Percentiles rank a stretch among this genome's conserved stretches.
These are phyloP conservation scores for Dorcus hopei DNA, from an alignment of 2,888 invertebrate genomes.

Conservation along the genomic window DNA sequence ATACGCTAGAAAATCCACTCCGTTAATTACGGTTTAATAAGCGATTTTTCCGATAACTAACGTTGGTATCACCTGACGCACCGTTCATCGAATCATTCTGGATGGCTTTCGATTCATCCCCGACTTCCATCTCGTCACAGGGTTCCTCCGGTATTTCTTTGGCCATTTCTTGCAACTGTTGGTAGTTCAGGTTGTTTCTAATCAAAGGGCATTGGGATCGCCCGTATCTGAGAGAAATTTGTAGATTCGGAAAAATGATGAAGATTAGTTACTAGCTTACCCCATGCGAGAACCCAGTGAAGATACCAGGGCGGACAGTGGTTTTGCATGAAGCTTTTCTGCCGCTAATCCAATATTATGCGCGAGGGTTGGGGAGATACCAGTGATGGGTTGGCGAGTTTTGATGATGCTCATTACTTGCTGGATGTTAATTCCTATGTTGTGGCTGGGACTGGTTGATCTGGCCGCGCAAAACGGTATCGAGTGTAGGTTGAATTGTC, in stretches of 20 bases:
- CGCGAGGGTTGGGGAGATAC: slow-evolving; percentile 47
- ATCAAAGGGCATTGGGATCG: slow-evolving; percentile 39
- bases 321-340: slow-evolving; percentile 39
- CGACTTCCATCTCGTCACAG: slow-evolving; percentile 28
- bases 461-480: slow-evolving; percentile 63
- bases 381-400: slow-evolving; percentile 38
- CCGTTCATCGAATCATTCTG: slow-evolving; percentile 12
- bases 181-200: slow-evolving; percentile 39
- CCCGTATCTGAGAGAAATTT: slow-evolving; percentile 15
- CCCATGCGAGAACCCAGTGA: slow-evolving; percentile 39
- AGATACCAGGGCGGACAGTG: slow-evolving; percentile 40
- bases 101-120: background rate
- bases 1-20: background rate
- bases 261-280: slow-evolving; percentile 20
- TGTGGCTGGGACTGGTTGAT: slow-evolving; percentile 62
- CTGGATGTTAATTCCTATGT: slow-evolving; percentile 62
- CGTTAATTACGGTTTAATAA: background rate
- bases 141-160: slow-evolving; percentile 42
- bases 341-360: slow-evolving; percentile 48
- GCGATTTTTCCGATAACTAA: slow-evolving; percentile 1
- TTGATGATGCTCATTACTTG: slow-evolving; percentile 52
- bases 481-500: slow-evolving; percentile 49
- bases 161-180: slow-evolving; percentile 45
- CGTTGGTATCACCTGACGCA: slow-evolving; percentile 17
- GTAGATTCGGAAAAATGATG: background rate